Conservation (phyloP, 2,888 invertebrate species). For the Drosophila anomalata region DNA sequence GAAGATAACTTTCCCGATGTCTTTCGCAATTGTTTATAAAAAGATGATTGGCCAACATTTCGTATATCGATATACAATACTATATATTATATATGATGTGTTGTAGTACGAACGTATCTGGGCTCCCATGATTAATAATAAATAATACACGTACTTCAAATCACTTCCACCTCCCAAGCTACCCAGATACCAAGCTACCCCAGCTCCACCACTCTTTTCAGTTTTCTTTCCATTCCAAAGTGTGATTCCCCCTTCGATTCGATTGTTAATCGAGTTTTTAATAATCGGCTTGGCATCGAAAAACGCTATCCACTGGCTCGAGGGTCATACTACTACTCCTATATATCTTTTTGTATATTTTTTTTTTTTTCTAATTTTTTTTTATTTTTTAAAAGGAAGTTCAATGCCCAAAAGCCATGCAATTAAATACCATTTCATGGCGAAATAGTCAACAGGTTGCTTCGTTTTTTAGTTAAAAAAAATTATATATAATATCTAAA, state of each 20-base stretch:
- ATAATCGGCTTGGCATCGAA: slow-evolving; percentile 20
- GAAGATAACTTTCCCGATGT: slow-evolving; percentile 1
- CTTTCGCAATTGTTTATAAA: slow-evolving; percentile 41
- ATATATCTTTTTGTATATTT: no score
- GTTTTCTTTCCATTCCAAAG: not conserved
- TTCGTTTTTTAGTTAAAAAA: not conserved
- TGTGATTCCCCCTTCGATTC: slow-evolving; percentile 29
- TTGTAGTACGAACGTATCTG: not conserved
- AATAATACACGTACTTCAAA: slow-evolving; percentile 1
- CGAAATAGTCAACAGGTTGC: slow-evolving; percentile 8
- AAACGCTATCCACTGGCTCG: not conserved
- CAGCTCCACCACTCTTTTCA: not conserved
- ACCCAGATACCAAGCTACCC: not conserved
- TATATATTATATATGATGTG: not conserved
- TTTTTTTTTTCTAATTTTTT: no score
- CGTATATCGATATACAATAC: not conserved
- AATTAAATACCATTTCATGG: slow-evolving; percentile 5
- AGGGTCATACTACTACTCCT: not conserved
- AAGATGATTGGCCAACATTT: slow-evolving; percentile 27
- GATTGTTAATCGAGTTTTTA: slow-evolving; percentile 24
- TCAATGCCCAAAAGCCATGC: slow-evolving; percentile 1
- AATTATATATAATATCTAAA: no score
- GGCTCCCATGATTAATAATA: slow-evolving; percentile 31
- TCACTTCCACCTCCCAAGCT: not conserved
- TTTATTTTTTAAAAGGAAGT: not conserved